Evolutionary conservation across 2,113 vertebrate species (phyloP).

Genomic region (Neogobius melanostomus): DNA sequence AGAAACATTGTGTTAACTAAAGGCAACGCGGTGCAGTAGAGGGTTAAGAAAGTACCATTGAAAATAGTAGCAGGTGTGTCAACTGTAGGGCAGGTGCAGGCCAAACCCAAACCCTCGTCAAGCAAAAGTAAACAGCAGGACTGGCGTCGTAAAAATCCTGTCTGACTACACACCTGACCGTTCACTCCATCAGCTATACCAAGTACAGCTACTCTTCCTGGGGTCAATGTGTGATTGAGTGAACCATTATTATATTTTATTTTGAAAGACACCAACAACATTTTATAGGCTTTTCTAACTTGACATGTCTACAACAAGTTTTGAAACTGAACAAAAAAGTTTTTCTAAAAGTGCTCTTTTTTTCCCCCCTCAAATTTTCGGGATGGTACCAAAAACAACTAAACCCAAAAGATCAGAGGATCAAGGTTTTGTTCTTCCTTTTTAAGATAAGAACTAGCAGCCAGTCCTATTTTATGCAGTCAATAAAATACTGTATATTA

Average conservation of each 20-base stretch:
- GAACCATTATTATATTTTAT: constrained; percentile 37
- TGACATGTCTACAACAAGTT: not conserved
- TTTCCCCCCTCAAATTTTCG: not conserved
- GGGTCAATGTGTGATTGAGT: not conserved
- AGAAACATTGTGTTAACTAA: no score
- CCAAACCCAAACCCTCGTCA: not conserved
- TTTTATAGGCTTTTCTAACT: not conserved
- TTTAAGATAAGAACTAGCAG: constrained; percentile 12
- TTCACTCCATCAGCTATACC: not conserved
- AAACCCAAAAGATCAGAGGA: constrained; percentile 20
- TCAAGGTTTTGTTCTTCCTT: not conserved
- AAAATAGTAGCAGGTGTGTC: constrained; percentile 1
- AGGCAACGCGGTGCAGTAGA: no score
- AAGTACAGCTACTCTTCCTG: not conserved
- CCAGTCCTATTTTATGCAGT: not conserved
- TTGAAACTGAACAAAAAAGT: constrained; percentile 3
- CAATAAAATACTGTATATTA: no score
- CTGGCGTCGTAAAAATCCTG: not conserved
- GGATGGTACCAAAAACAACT: not conserved
- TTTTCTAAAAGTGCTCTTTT: not conserved
- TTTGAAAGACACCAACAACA: constrained; percentile 29
- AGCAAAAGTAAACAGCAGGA: not conserved
- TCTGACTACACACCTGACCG: not conserved
- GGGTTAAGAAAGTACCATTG: no score
- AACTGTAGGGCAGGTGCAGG: not conserved